These are phyloP conservation scores for Probaryconus sp. DNA, from an alignment of 1,140 invertebrate species.

Conservation along the genomic window DNA sequence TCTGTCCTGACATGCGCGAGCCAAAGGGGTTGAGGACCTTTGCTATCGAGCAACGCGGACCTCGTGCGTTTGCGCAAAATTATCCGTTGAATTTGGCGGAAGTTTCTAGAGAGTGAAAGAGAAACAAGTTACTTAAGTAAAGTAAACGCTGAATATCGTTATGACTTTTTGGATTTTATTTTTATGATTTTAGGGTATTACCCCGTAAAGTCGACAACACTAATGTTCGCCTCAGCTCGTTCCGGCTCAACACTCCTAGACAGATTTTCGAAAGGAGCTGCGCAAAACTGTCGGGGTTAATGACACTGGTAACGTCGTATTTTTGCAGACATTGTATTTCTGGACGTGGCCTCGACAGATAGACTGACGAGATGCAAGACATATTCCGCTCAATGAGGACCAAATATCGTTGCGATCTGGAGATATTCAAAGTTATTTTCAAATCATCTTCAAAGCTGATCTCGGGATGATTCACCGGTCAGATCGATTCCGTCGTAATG, in stretches of 20 bases:
- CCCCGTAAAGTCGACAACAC: no score
- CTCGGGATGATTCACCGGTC: background rate
- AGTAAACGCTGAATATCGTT: no score
- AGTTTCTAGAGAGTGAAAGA: background rate
- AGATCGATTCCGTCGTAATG: conserved; percentile 23
- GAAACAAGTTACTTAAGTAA: no score
- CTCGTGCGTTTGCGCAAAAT: conserved; percentile 30
- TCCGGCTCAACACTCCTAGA: no score
- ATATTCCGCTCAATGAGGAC: conserved; percentile 9
- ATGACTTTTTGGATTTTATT: no score
- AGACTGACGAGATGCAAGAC: conserved; percentile 22
- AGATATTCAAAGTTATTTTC: background rate
- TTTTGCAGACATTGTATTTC: conserved; percentile 54
- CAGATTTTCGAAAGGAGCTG: background rate
- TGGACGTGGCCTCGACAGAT: conserved; percentile 38
- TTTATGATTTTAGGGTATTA: no score
- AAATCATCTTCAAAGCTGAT: background rate
- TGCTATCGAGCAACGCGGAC: conserved; percentile 23
- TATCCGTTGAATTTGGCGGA: background rate
- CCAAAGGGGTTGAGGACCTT: conserved; percentile 45
- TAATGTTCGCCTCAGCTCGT: no score
- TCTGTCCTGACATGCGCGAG: conserved; percentile 46
- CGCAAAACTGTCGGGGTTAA: conserved; percentile 31
- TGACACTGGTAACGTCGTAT: conserved; percentile 38
- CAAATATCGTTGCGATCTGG: conserved; percentile 9